Percentiles rank a stretch among this genome's conserved stretches.
Evolutionary conservation across 2,888 invertebrate species (phyloP).

Genomic region (Drosophila helvetica): DNA sequence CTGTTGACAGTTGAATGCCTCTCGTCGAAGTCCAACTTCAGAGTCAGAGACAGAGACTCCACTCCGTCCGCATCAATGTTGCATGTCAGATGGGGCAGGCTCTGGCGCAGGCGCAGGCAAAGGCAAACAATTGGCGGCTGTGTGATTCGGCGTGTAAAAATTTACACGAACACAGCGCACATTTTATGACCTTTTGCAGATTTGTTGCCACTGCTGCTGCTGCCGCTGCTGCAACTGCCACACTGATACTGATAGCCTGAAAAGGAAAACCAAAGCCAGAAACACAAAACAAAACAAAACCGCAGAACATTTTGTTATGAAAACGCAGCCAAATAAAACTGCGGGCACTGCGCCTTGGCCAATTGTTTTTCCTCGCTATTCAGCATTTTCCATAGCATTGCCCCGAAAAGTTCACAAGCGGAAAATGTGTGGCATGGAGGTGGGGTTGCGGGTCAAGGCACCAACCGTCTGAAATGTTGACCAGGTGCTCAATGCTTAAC

Average conservation of each 20-base stretch:
- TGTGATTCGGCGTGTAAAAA: slow-evolving; percentile 70
- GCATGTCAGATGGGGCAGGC: slow-evolving; percentile 74
- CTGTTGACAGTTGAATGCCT: slow-evolving; percentile 82
- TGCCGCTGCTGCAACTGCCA: slow-evolving; percentile 37
- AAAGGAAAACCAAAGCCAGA: slow-evolving; percentile 21
- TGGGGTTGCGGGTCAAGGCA: slow-evolving; percentile 69
- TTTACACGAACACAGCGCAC: slow-evolving; percentile 68
- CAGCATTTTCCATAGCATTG: neutral
- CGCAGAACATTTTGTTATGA: slow-evolving; percentile 61
- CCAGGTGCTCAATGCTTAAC: slow-evolving; percentile 57
- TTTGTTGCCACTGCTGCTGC: slow-evolving; percentile 43
- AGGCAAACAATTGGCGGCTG: slow-evolving; percentile 68
- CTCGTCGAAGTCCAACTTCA: slow-evolving; percentile 60
- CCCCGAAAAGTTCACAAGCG: slow-evolving; percentile 57
- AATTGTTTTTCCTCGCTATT: slow-evolving; percentile 46
- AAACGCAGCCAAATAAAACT: slow-evolving; percentile 59
- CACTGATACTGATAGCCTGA: slow-evolving; percentile 73
- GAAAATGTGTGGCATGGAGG: slow-evolving; percentile 47
- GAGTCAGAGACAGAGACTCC: slow-evolving; percentile 6
- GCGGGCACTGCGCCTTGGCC: slow-evolving; percentile 55
- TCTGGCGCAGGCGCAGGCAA: slow-evolving; percentile 29
- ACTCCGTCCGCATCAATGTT: slow-evolving; percentile 54
- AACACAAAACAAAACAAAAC: slow-evolving; percentile 43
- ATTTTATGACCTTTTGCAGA: slow-evolving; percentile 76
- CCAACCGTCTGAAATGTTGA: slow-evolving; percentile 49